Evolutionary conservation across 2,113 vertebrate species (phyloP), one percentile per base, ranked within the genome.

Genomic region (Stomatorhinus ivindoensis): DNA sequence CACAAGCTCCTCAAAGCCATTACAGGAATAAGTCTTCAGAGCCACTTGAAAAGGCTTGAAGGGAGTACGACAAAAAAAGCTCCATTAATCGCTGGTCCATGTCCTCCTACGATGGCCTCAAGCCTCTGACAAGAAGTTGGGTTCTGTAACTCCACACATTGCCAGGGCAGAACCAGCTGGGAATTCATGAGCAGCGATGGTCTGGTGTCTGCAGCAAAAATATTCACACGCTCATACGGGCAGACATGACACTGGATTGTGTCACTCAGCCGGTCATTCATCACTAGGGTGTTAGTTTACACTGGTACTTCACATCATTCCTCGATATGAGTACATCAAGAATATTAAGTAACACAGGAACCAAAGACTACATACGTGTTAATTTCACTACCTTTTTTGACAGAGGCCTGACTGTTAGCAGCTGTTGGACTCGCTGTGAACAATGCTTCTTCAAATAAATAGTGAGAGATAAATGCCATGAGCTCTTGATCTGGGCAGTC

Each of bases 331-430:
- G 35, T 7, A 42, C 73, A 42, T 80, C 35, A 80, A 80, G 73
- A 35, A 35, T 80, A 80, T 80, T 80, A 80, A 80, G 35, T 80
- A 42, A 80, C 73, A 39, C 17, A 8, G 35, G 17, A 80, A 42
- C 35, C 73, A 39, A 80, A 80, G 15, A 80, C 35, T 31, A 80
- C 35, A 80, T 8, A 80, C 35, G 35, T 80, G 73, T 42, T 80
- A 80, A 42, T 80, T 80, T 80, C 73, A 80, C 73, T 76, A 76
- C 11, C 61, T 35, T 76, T 73, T 80, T 80, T 80, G 73, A 80
- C 73, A 42, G 73, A 39, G 13, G 73, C 6, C 73, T 80, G 73
- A 80, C 73, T 80, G 73, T 42, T 42, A 0, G 35, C 35, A 80
- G 35, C 73, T 80, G 31, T 42, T 42, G 35, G 35, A 19, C 15